Conservation (phyloP, 2,797 vertebrate species). For the Lerista edwardsae region DNA sequence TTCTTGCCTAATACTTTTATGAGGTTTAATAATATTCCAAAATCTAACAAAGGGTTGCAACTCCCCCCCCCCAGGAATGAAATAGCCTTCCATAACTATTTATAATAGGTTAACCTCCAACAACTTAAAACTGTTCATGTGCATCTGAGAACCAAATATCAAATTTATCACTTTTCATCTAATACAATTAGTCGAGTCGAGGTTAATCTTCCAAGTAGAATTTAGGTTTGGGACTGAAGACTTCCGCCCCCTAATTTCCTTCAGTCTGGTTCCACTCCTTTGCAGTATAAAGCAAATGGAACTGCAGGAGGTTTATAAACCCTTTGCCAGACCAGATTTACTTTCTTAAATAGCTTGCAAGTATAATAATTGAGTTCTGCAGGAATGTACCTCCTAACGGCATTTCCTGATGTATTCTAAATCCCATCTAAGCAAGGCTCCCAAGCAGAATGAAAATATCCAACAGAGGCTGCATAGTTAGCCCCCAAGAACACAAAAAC, state of each 20-base stretch:
- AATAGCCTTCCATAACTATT: background rate
- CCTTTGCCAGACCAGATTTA: constrained; percentile 34
- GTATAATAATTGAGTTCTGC: constrained; percentile 33
- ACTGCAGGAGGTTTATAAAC: constrained; percentile 39
- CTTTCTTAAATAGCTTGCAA: constrained; percentile 44
- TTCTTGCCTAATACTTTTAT: background rate
- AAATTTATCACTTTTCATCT: constrained; percentile 5
- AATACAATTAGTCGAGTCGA: background rate
- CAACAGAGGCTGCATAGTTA: background rate
- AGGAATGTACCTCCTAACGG: constrained; percentile 49
- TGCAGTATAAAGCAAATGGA: background rate
- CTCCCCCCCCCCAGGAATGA: background rate
- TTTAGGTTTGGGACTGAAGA: background rate
- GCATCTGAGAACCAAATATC: background rate
- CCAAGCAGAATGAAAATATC: constrained; percentile 34
- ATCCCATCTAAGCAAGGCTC: constrained; percentile 35
- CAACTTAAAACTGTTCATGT: background rate
- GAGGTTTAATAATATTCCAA: background rate
- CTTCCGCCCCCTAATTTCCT: background rate
- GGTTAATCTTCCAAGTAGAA: background rate
- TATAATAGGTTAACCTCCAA: background rate
- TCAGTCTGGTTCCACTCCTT: background rate
- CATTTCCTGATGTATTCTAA: constrained; percentile 56
- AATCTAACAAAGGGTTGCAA: background rate
- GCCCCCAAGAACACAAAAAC: background rate